Conservation (phyloP, 2,888 invertebrate species). For the Coenonympha arcania region DNA sequence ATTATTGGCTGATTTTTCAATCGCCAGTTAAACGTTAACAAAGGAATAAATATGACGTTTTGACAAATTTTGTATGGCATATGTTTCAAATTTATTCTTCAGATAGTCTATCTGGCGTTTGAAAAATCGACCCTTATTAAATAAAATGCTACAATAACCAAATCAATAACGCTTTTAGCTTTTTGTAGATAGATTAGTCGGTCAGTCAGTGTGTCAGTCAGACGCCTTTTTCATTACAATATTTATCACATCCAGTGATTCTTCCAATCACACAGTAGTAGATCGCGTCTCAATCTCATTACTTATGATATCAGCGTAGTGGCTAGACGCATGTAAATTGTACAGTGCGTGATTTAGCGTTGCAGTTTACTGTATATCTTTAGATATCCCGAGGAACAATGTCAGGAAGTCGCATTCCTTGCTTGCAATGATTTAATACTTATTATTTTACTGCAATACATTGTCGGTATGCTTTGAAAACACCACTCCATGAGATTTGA, state of each 20-base stretch:
- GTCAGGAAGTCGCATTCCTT: background rate
- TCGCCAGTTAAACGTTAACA: too few relatives aligned
- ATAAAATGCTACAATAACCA: too few relatives aligned
- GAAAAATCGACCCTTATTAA: too few relatives aligned
- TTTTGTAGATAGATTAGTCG: too few relatives aligned
- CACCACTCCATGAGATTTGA: too few relatives aligned
- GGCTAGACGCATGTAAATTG: constrained; percentile 3
- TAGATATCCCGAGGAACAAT: background rate
- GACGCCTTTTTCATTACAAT: background rate
- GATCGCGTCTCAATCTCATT: too few relatives aligned
- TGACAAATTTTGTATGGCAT: too few relatives aligned
- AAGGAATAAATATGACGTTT: too few relatives aligned
- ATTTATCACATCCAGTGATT: background rate
- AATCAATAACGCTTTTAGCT: too few relatives aligned
- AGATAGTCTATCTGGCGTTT: too few relatives aligned
- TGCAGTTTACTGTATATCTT: background rate
- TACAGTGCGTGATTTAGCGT: constrained; percentile 3
- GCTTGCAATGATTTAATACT: background rate
- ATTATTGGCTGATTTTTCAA: too few relatives aligned
- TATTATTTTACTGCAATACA: background rate
- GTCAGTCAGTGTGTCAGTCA: background rate
- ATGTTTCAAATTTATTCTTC: too few relatives aligned
- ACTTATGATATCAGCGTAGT: constrained; percentile 5
- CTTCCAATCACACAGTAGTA: background rate
- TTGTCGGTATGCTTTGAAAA: background rate